Percentiles rank a stretch among this genome's conserved stretches.
Conservation (phyloP, 2,888 invertebrate species). For the Lampropteryx suffumata region DNA sequence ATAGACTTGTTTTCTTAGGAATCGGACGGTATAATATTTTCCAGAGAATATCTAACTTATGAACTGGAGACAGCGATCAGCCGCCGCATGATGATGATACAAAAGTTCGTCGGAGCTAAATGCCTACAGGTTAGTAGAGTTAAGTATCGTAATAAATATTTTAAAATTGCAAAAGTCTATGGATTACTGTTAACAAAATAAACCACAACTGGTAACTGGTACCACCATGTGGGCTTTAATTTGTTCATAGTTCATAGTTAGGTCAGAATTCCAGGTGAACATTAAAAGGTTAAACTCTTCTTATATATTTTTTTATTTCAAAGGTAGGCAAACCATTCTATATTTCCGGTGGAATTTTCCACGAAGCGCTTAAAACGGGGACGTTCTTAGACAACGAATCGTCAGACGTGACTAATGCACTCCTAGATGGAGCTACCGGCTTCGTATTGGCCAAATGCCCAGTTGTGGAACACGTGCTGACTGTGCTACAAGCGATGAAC, state of each 20-base stretch:
- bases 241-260: too few species aligned
- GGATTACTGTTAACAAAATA: too few species aligned
- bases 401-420: conserved; percentile 56
- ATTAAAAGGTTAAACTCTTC: too few species aligned
- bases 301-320: background rate
- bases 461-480: conserved; percentile 38
- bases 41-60: conserved; percentile 59
- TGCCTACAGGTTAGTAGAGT: conserved; percentile 52
- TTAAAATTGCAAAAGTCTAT: too few species aligned
- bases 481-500: conserved; percentile 49
- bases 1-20: conserved; percentile 51
- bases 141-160: too few species aligned
- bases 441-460: conserved; percentile 50
- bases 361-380: conserved; percentile 41
- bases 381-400: conserved; percentile 43
- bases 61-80: conserved; percentile 47
- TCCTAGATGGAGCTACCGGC: conserved; percentile 62
- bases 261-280: too few species aligned
- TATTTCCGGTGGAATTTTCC: conserved; percentile 58
- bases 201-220: too few species aligned
- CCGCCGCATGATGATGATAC: conserved; percentile 52
- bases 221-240: too few species aligned
- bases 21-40: conserved; percentile 58
- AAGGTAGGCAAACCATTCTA: conserved; percentile 65
- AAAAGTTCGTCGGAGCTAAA: conserved; percentile 60